Conservation (phyloP, 2,797 vertebrate species). For the Rachycentron canadum region DNA sequence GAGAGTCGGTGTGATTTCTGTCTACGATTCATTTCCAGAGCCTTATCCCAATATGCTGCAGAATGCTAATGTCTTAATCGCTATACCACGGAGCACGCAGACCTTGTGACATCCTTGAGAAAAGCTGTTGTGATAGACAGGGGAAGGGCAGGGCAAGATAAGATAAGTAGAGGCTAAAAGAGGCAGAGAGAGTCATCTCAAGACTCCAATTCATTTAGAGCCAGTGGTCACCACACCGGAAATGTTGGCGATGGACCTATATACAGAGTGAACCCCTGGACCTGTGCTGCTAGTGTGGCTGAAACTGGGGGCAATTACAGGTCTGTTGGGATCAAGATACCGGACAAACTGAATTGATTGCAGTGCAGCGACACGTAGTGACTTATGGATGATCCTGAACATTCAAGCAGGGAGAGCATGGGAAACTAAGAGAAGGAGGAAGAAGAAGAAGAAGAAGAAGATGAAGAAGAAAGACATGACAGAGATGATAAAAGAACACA, state of each 20-base stretch:
- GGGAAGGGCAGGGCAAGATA: slow-evolving; percentile 8
- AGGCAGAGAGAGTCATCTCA: slow-evolving; percentile 5
- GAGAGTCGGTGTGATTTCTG: slow-evolving; percentile 54
- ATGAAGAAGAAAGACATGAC: background rate
- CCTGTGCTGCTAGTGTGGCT: too few relatives aligned
- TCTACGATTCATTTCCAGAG: slow-evolving; percentile 50
- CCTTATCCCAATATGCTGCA: slow-evolving; percentile 30
- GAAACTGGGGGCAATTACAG: background rate
- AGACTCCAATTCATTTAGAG: background rate
- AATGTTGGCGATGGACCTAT: background rate
- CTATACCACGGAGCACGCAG: slow-evolving; percentile 18
- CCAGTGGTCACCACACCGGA: background rate
- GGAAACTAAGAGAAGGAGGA: background rate
- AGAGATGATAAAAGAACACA: background rate
- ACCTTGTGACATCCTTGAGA: slow-evolving; percentile 58
- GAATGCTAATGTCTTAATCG: slow-evolving; percentile 62
- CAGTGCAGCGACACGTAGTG: slow-evolving; percentile 7
- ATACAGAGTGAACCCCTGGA: background rate
- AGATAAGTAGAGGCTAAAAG: background rate
- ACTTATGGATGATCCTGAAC: slow-evolving; percentile 25
- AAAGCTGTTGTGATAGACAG: slow-evolving; percentile 35
- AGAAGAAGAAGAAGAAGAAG: background rate
- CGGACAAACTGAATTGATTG: slow-evolving; percentile 25
- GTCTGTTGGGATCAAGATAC: slow-evolving; percentile 9
- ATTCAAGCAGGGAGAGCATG: background rate